Base-by-base conservation (phyloP, 2,113 vertebrate genomes). In the Cyrtonyx montezumae region DNA sequence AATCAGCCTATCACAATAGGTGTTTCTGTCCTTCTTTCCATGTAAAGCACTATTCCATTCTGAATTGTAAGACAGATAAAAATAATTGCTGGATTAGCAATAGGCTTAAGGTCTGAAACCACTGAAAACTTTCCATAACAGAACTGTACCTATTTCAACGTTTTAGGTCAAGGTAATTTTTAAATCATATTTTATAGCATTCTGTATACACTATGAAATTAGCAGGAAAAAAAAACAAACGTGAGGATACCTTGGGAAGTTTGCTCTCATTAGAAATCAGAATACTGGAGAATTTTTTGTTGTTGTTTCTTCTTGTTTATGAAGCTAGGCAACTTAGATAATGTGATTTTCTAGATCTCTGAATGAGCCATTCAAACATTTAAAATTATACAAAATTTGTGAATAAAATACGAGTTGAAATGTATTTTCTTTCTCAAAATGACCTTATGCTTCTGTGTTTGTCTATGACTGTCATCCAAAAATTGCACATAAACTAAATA, bases 221-320 rank as follows among this genome's bases (percentile, higher is more conserved):
- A 69, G 76, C n/a, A 76, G 66, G 66, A 89, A 91, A 91, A 90
- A 49, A 15, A 78, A n/a, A 32, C 2, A 51, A n/a, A n/a, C 18
- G 11, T 53, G 25, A 83, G 40, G 36, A 71, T 87, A 65, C 30
- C 56, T 53, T 85, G 65, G 13, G 78, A 66, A 68, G 25, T 62
- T 74, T 70, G 9, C 25, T 74, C 84, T 75, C 40, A 51, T 88
- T 93, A 78, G 25, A 93, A 91, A 90, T 63, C 49, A 83, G 40
- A 12, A 37, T 75, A 48, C 21, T 63, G 51, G 45, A 55, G 13
- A 51, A 0, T 28, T 43, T 56, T 92, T 90, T 85, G 40, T 40
- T 12, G 40, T 79, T 81, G 61, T 90, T 85, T 74, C 65, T 40
- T 70, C 2, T 12, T 91, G 4, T 51, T 92, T 74, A 79, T 61